These are phyloP conservation scores for Eristalis tenax DNA, from an alignment of 2,888 invertebrate species.

Conservation along the genomic window DNA sequence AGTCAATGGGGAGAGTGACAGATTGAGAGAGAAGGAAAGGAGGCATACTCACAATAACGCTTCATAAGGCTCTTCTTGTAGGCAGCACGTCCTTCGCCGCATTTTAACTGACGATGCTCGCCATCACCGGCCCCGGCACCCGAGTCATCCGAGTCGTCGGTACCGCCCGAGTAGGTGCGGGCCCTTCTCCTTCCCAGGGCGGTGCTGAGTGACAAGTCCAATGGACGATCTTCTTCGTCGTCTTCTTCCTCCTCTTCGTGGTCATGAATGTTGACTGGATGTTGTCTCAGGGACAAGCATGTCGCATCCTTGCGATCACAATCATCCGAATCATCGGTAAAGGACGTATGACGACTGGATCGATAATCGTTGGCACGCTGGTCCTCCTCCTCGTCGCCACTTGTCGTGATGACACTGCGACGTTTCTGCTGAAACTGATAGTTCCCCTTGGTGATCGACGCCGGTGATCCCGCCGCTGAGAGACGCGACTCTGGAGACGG, in stretches of 20 bases:
- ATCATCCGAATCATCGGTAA: conserved; percentile 64
- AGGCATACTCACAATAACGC: conserved; percentile 92
- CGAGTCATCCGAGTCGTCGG: conserved; percentile 90
- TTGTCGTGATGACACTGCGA: conserved; percentile 74
- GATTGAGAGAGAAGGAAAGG: background rate
- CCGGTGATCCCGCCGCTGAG: conserved; percentile 64
- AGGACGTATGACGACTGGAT: conserved; percentile 58
- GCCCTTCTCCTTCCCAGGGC: conserved; percentile 77
- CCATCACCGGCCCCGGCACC: conserved; percentile 82
- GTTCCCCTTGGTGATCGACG: conserved; percentile 59
- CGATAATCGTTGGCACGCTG: conserved; percentile 56
- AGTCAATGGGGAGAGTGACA: background rate
- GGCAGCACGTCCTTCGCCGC: conserved; percentile 82
- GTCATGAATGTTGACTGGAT: conserved; percentile 47
- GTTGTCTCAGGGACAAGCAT: conserved; percentile 40
- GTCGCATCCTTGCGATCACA: conserved; percentile 60
- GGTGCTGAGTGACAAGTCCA: conserved; percentile 88
- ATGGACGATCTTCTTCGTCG: conserved; percentile 86
- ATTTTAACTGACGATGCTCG: conserved; percentile 75
- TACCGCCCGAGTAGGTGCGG: conserved; percentile 88
- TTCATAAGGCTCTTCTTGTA: conserved; percentile 97
- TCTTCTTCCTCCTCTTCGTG: conserved; percentile 73
- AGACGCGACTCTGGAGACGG: conserved; percentile 58
- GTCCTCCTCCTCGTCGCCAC: conserved; percentile 71
- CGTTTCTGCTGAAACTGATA: conserved; percentile 72